phyloP scores from a whole-genome alignment of 2,113 vertebrate species.

The Sylvia atricapilla region DNA sequence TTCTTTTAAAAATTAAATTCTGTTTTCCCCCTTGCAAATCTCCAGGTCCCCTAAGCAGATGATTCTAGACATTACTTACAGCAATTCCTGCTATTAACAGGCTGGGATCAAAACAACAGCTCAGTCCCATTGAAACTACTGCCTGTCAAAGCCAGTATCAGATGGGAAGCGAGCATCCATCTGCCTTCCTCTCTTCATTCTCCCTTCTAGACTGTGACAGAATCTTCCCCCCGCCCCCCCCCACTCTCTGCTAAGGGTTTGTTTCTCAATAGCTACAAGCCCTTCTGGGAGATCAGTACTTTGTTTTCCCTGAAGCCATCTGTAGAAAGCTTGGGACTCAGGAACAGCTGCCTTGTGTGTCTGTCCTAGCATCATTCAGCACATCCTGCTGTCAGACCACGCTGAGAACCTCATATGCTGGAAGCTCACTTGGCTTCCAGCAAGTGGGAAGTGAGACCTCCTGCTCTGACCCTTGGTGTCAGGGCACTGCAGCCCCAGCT shows the following conservation, averaged over 20 bases:
- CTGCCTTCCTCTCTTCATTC: constrained; percentile 26
- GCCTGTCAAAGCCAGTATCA: constrained; percentile 58
- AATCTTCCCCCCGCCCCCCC: background rate
- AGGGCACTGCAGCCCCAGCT: background rate
- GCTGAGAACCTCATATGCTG: background rate
- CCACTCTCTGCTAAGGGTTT: background rate
- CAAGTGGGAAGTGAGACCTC: background rate
- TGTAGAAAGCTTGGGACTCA: background rate
- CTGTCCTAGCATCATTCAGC: background rate
- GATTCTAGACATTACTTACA: constrained; percentile 75
- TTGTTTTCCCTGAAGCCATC: background rate
- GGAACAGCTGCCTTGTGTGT: background rate
- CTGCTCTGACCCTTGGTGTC: background rate
- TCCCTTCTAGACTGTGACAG: background rate
- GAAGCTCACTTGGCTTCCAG: background rate
- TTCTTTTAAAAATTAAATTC: constrained; percentile 68
- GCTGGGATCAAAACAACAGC: constrained; percentile 62
- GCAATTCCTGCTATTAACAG: constrained; percentile 68
- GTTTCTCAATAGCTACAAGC: background rate
- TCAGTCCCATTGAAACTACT: constrained; percentile 63
- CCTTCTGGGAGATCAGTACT: background rate
- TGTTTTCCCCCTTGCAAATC: constrained; percentile 65
- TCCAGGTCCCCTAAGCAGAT: constrained; percentile 75
- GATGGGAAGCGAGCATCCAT: constrained; percentile 40
- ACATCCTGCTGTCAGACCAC: background rate